These are phyloP conservation scores for Himalopsyche japonica DNA, from an alignment of 2,888 invertebrate genomes.

Conservation along the genomic window DNA sequence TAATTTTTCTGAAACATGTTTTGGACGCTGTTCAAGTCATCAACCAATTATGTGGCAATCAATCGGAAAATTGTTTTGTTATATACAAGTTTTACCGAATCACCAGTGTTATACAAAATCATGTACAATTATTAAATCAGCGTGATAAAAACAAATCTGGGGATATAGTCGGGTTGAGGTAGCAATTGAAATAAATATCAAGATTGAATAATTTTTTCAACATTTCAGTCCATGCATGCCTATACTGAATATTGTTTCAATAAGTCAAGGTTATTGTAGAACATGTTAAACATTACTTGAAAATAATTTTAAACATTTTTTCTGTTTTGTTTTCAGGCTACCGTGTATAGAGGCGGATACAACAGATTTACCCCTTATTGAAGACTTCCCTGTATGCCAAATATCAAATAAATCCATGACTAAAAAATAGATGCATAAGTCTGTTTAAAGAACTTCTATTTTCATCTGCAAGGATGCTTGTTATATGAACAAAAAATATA, in stretches of 20 bases:
- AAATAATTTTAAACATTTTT: background rate
- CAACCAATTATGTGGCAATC: too few species aligned
- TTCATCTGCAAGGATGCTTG: conserved; percentile 41
- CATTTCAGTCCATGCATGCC: too few species aligned
- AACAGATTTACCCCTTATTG: conserved; percentile 94
- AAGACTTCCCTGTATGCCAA: conserved; percentile 46
- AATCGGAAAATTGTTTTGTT: too few species aligned
- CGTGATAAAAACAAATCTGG: too few species aligned
- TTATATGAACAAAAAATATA: conserved; percentile 38
- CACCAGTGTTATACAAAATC: too few species aligned
- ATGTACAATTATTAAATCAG: too few species aligned
- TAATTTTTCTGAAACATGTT: too few species aligned
- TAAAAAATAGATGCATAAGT: conserved; percentile 39
- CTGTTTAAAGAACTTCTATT: conserved; percentile 41
- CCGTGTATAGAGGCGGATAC: conserved; percentile 91
- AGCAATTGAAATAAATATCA: too few species aligned
- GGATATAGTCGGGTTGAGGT: too few species aligned
- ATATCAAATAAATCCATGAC: conserved; percentile 40
- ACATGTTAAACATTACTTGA: background rate
- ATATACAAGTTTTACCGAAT: too few species aligned
- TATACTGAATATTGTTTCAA: background rate
- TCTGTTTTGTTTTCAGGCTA: conserved; percentile 68
- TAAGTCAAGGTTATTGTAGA: background rate
- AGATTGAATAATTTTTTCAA: too few species aligned
- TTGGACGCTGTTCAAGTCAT: too few species aligned